Evolutionary conservation across 2,888 invertebrate genomes (phyloP).

Genomic region (Pachydiplax longipennis): DNA sequence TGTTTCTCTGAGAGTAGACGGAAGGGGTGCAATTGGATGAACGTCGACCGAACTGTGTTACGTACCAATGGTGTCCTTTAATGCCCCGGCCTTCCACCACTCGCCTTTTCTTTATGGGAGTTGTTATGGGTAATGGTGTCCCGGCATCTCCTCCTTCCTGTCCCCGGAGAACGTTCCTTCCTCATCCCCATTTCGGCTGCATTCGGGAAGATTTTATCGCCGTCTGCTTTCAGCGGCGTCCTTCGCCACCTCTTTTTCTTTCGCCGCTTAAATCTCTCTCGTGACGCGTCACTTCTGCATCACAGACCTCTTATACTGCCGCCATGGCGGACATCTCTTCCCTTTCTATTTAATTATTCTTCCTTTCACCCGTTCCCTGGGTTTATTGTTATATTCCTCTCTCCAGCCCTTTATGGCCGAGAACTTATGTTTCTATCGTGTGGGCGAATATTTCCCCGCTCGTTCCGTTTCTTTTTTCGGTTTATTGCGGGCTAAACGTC

Average conservation of each 20-base stretch:
- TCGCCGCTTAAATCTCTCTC: not conserved
- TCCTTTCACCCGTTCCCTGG: no score
- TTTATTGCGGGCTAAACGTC: no score
- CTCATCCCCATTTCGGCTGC: not conserved
- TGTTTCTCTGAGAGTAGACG: no score
- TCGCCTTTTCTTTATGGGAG: not conserved
- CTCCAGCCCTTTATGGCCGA: no score
- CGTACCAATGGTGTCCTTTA: not conserved
- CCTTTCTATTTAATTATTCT: no score
- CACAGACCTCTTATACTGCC: no score
- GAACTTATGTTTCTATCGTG: no score
- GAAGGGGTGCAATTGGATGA: not conserved
- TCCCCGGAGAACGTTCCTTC: not conserved
- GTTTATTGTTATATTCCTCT: no score
- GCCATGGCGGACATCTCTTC: no score
- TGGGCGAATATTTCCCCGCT: no score
- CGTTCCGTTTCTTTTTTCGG: no score
- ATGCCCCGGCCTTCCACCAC: not conserved
- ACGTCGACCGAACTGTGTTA: not conserved
- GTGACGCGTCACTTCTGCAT: not conserved
- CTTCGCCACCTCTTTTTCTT: not conserved
- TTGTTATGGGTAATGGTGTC: not conserved
- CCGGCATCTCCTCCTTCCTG: not conserved
- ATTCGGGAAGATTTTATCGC: not conserved
- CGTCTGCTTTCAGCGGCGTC: not conserved